These are phyloP conservation scores for Argyra leucocephala DNA, from an alignment of 2,888 invertebrate genomes.

Conservation along the genomic window DNA sequence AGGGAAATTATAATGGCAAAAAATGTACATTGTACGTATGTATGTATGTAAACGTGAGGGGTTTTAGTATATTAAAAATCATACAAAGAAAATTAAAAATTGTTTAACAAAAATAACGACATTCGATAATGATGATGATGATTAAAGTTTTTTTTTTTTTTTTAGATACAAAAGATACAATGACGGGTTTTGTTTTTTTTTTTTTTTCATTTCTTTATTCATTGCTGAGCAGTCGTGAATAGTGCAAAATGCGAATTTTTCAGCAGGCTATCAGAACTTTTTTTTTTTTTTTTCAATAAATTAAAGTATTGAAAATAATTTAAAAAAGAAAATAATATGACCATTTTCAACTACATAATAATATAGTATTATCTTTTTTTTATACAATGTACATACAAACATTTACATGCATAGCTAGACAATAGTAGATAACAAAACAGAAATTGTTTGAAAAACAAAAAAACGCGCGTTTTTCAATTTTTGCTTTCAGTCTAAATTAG, in stretches of 20 bases:
- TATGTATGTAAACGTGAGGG: no score
- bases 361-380: no score
- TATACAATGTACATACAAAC: background rate
- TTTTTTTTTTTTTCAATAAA: background rate
- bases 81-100: no score
- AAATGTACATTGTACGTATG: no score
- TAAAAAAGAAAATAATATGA: no score
- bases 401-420: no score
- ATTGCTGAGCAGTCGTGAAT: constrained; percentile 36
- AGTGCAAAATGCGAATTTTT: constrained; percentile 39
- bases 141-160: background rate
- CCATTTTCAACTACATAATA: no score
- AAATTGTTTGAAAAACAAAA: constrained; percentile 12
- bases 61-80: no score
- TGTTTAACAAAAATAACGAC: no score
- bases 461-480: constrained; percentile 19
- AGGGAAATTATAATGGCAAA: no score
- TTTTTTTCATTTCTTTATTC: constrained; percentile 30
- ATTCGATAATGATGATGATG: constrained; percentile 10
- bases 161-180: constrained; percentile 19
- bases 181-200: constrained; percentile 29
- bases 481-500: no score
- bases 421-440: background rate
- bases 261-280: constrained; percentile 31
- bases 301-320: no score